Base-by-base conservation (phyloP, 2,888 invertebrate genomes). In the Acrocyrtus sp. region DNA sequence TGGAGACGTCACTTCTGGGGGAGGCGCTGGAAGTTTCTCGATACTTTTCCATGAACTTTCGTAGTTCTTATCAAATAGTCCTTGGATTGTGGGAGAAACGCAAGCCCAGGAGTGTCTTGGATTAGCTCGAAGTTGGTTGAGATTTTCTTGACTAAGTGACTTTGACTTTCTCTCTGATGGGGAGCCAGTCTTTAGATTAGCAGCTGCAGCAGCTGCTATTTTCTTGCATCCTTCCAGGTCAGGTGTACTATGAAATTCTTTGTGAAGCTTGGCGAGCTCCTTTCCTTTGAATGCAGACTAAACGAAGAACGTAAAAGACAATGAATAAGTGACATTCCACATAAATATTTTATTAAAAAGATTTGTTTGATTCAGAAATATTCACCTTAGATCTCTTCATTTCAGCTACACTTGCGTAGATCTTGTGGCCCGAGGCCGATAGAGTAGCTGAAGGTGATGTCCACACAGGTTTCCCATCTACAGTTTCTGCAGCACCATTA, bases 361-460 rank as follows among this genome's bases (percentile, higher is more conserved):
- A 26, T 47, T 27, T 21, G 15, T 8, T 57, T 21, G 22, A n/a
- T n/a, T n/a, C n/a, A n/a, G 39, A 43, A n/a, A 51, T 48, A 1
- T 22, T 91, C 80, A 88, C 91, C 84, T 92, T 91, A 79, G 88
- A 89, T 66, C 96, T 89, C 85, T 96, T 96, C 96, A 96, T 96
- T 84, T 96, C 96, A 0, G 96, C 94, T 48, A 96, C 96, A 83
- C 95, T 96, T 50, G 95, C 94, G 85, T 96, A 96, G 43, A 95
- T 95, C 73, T 91, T 86, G 2, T 88, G 86, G 50, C 79, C 76
- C 48, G 58, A 63, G 8, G 68, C 54, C 8, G 77, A 53, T 17
- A 74, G 48, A n/a, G 79, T 75, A 29, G 79, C 72, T 1, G 76
- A 76, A 22, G 78, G 75, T 53, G 70, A 77, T 10, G 70, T 79